Conservation (phyloP, 1,140 invertebrate species). For the Drosophila trapezifrons region DNA sequence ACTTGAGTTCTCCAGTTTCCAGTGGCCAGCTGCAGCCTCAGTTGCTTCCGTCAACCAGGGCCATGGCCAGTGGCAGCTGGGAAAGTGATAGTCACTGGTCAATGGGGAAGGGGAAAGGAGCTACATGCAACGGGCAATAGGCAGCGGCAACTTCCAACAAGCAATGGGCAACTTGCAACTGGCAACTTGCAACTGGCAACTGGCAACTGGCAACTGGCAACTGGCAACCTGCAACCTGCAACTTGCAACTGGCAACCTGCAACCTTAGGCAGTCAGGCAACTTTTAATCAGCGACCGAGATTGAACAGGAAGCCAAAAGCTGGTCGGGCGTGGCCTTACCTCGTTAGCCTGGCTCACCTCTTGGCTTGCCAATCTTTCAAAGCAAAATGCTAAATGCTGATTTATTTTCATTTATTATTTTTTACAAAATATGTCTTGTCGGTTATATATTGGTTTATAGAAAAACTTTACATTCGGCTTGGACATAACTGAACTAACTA, state of each 20-base stretch:
- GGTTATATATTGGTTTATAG: constrained; percentile 28
- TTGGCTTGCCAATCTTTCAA: constrained; percentile 18
- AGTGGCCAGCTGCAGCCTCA: constrained; percentile 6
- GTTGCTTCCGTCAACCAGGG: constrained; percentile 69
- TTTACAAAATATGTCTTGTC: constrained; percentile 63
- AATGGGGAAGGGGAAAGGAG: too few species aligned
- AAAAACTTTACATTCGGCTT: constrained; percentile 57
- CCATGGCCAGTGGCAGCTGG: constrained; percentile 21
- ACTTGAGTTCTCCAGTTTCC: constrained; percentile 61
- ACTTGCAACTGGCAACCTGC: constrained; percentile 13
- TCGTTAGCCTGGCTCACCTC: constrained; percentile 19
- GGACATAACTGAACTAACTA: constrained; percentile 47
- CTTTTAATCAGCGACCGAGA: constrained; percentile 58
- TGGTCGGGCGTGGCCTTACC: constrained; percentile 44
- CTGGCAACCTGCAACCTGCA: too few species aligned
- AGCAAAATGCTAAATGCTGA: constrained; percentile 22
- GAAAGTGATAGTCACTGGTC: constrained; percentile 54
- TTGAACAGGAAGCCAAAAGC: constrained; percentile 52
- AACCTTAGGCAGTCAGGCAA: constrained; percentile 64
- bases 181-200: constrained; percentile 1
- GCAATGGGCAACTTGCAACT: neutral
- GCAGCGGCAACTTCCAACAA: neutral
- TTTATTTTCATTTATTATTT: constrained; percentile 46
- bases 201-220: constrained; percentile 12
- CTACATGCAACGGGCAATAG: constrained; percentile 7